Conservation (phyloP, 2,113 vertebrate genomes). For the Oryzias javanicus region DNA sequence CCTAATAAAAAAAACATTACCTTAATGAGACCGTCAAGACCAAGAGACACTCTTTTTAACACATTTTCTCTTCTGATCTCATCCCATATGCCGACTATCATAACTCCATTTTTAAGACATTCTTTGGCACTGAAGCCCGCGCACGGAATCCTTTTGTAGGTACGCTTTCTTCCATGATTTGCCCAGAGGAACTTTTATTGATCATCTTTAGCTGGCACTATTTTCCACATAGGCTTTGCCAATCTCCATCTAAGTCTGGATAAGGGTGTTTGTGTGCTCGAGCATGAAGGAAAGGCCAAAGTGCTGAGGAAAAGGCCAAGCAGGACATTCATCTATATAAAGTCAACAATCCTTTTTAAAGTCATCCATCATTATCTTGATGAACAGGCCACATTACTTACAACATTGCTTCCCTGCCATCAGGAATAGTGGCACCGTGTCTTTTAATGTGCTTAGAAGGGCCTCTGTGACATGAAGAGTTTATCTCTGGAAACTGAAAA, state of each 20-base stretch:
- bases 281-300: constrained; percentile 63
- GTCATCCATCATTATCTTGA: constrained; percentile 83
- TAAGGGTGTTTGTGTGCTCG: constrained; percentile 75
- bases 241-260: constrained; percentile 75
- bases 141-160: constrained; percentile 35
- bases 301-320: constrained; percentile 82
- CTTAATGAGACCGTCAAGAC: constrained; percentile 86
- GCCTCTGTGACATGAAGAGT: constrained; percentile 13
- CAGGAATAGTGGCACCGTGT: constrained; percentile 64
- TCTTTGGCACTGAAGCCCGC: constrained; percentile 59
- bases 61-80: constrained; percentile 22
- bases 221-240: constrained; percentile 75
- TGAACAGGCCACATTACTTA: constrained; percentile 71
- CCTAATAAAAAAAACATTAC: constrained; percentile 95
- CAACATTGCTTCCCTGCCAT: constrained; percentile 59
- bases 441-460: constrained; percentile 67
- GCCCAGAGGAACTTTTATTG: constrained; percentile 67
- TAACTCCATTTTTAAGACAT: constrained; percentile 35
- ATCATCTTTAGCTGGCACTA: constrained; percentile 77
- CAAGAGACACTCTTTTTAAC: constrained; percentile 43
- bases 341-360: constrained; percentile 76
- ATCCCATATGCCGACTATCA: not conserved
- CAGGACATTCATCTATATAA: constrained; percentile 80
- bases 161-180: constrained; percentile 66
- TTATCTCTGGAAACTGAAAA: not conserved